phyloP scores from a whole-genome alignment of 2,797 vertebrate genomes.

The Sebastes miniatus region DNA sequence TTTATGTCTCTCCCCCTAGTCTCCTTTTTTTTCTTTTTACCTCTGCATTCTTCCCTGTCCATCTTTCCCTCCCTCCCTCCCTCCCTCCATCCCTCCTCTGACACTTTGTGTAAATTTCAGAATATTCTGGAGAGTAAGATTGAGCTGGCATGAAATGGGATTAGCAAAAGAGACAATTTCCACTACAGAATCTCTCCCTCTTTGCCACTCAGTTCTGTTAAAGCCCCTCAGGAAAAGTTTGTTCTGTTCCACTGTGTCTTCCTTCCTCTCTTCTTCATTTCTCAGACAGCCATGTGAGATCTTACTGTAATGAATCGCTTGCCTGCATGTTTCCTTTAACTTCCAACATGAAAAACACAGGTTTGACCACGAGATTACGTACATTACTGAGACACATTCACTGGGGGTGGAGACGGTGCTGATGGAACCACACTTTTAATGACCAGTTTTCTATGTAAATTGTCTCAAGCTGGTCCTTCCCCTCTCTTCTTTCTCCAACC shows the following conservation, averaged over 20 bases:
- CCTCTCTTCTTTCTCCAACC: neutral
- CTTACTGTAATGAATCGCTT: neutral
- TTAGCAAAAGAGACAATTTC: slow-evolving; percentile 79
- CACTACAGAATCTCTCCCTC: slow-evolving; percentile 53
- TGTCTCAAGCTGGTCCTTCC: neutral
- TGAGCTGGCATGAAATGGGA: slow-evolving; percentile 79
- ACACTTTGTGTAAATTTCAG: slow-evolving; percentile 58
- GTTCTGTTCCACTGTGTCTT: slow-evolving; percentile 8
- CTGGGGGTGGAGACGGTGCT: neutral
- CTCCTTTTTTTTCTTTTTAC: neutral
- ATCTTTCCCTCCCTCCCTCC: neutral
- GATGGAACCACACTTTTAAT: neutral
- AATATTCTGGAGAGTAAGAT: slow-evolving; percentile 68
- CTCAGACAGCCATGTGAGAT: neutral
- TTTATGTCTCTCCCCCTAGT: too few species aligned
- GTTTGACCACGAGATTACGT: neutral
- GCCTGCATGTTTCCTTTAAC: neutral
- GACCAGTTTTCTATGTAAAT: neutral
- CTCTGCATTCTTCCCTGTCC: neutral
- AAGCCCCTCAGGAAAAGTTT: slow-evolving; percentile 13
- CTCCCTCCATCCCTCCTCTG: neutral
- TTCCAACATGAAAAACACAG: neutral
- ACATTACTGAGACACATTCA: neutral
- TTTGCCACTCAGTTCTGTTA: slow-evolving; percentile 40
- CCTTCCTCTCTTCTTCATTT: neutral